A percentile compares a stretch with the other conserved stretches of the same genome.
phyloP scores from a whole-genome alignment of 2,888 invertebrate genomes.

The Drosophila atroscutellata region DNA sequence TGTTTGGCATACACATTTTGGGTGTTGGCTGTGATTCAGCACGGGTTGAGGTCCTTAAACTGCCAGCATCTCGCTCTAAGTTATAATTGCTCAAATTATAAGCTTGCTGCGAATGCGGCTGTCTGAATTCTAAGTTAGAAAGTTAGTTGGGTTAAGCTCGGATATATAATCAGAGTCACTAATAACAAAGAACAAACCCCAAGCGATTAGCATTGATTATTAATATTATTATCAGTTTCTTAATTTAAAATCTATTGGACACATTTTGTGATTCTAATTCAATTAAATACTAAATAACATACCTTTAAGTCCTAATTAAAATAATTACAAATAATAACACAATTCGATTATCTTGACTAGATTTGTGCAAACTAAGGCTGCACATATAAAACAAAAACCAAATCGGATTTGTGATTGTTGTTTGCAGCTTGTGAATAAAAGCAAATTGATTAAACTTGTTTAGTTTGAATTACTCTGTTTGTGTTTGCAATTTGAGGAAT shows the following conservation, averaged over 20 bases:
- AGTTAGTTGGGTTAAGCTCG: neutral
- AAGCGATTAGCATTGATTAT: neutral
- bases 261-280: neutral
- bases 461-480: neutral
- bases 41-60: neutral
- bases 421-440: neutral
- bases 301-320: too few species aligned
- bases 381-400: neutral
- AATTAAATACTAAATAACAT: neutral
- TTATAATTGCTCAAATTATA: slow-evolving; percentile 11
- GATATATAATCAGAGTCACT: neutral
- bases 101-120: neutral
- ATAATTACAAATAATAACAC: too few species aligned
- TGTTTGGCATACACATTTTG: slow-evolving; percentile 1
- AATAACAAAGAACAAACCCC: neutral
- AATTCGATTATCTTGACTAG: neutral
- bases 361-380: neutral
- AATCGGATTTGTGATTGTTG: neutral
- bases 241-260: neutral
- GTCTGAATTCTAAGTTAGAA: neutral
- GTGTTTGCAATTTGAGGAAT: neutral
- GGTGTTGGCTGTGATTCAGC: neutral
- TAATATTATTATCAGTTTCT: neutral
- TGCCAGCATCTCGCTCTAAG: neutral
- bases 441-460: neutral